Percentiles rank a stretch among this genome's conserved stretches.
These are phyloP conservation scores for Xanthia togata DNA, from an alignment of 2,888 invertebrate genomes.

Conservation along the genomic window DNA sequence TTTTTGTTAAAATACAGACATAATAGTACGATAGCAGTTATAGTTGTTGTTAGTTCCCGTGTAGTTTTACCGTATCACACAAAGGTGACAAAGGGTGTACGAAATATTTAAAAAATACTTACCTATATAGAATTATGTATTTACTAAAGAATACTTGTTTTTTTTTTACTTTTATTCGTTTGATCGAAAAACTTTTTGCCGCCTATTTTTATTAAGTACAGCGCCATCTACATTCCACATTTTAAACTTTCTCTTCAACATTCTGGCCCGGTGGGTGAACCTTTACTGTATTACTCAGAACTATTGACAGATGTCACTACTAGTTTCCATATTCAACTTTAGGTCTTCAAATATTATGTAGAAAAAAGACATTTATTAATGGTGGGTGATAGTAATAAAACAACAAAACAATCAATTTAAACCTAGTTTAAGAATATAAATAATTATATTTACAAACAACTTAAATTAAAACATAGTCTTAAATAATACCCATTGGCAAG, in stretches of 20 bases:
- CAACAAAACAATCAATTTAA: conserved; percentile 7
- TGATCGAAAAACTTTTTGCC: conserved; percentile 7
- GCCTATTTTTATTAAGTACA: neutral
- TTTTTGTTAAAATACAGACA: neutral
- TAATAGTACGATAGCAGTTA: too few relatives aligned
- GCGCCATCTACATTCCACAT: conserved; percentile 39
- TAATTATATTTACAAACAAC: conserved; percentile 40
- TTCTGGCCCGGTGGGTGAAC: neutral
- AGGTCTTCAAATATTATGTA: neutral
- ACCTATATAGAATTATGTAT: neutral
- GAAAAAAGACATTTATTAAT: neutral
- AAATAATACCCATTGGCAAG: conserved; percentile 35
- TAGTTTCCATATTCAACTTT: neutral
- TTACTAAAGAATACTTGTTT: neutral
- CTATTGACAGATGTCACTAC: conserved; percentile 47
- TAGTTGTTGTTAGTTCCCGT: neutral
- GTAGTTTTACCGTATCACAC: neutral
- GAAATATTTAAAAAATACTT: neutral
- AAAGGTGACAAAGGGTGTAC: neutral
- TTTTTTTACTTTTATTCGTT: neutral
- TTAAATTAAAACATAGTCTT: conserved; percentile 19
- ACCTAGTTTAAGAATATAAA: conserved; percentile 14
- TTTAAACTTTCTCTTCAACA: conserved; percentile 3
- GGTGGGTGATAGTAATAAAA: conserved; percentile 23
- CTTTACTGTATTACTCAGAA: neutral